Evolutionary conservation across 2,888 invertebrate genomes (phyloP).

Genomic region (Hipparchia semele): DNA sequence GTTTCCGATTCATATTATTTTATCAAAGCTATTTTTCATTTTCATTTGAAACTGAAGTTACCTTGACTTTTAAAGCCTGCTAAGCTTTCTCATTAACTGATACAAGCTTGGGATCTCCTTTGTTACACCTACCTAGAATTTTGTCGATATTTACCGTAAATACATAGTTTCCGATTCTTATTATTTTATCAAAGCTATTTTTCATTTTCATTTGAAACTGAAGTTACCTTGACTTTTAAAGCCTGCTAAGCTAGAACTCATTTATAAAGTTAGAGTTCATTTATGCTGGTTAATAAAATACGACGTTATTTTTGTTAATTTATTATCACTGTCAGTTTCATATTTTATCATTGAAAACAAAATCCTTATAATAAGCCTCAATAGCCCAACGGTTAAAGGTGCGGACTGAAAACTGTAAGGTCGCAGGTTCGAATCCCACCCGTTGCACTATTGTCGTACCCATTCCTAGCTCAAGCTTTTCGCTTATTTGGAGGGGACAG

Average conservation of each 20-base stretch:
- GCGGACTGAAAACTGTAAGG: no score
- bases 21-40: neutral
- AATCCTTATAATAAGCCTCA: no score
- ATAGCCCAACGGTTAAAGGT: no score
- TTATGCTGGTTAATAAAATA: no score
- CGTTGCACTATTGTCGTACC: no score
- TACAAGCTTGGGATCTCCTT: conserved; percentile 53
- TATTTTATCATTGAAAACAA: no score
- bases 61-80: neutral
- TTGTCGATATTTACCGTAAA: neutral
- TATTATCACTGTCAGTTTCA: no score
- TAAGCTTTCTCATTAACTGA: conserved; percentile 56
- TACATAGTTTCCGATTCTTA: neutral
- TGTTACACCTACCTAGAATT: conserved; percentile 23
- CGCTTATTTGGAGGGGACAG: no score
- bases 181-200: neutral
- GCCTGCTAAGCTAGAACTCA: conserved; percentile 27
- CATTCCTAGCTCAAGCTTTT: no score
- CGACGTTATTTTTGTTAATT: no score
- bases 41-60: neutral
- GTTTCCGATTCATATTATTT: neutral
- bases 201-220: neutral
- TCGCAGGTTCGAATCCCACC: no score
- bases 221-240: neutral
- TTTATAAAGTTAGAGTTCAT: no score